A percentile compares a stretch with the other conserved stretches of the same genome.
Conservation (phyloP, 2,888 invertebrate species). For the Syrista parreyssii region DNA sequence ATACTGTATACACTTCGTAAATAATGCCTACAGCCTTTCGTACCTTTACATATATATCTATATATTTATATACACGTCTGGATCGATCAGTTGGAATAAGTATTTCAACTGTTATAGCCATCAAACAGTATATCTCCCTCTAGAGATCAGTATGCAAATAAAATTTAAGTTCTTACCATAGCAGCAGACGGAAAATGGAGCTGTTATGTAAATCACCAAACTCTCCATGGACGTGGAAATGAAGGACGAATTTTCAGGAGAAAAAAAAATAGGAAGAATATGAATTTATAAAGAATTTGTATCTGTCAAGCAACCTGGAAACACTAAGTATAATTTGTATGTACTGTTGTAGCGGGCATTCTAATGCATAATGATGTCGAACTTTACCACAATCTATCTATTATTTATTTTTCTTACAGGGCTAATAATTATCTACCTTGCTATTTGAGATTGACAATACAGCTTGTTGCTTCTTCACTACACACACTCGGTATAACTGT, state of each 20-base stretch:
- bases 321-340: neutral
- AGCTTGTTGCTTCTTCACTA: neutral
- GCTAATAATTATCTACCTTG: neutral
- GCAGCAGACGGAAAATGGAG: neutral
- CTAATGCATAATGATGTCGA: neutral
- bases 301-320: neutral
- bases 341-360: neutral
- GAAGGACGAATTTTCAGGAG: neutral
- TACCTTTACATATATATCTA: neutral
- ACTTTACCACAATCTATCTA: neutral
- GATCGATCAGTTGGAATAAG: neutral
- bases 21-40: too few relatives aligned
- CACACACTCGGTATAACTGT: neutral
- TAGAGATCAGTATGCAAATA: neutral
- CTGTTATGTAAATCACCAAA: neutral
- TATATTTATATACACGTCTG: neutral
- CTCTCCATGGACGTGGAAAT: neutral
- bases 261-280: neutral
- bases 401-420: neutral
- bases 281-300: neutral
- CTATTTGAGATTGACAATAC: neutral
- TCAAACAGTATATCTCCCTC: neutral
- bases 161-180: neutral
- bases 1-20: too few relatives aligned
- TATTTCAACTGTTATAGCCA: neutral